Base-by-base conservation (phyloP, 2,113 vertebrate genomes). In the Mellivora capensis region DNA sequence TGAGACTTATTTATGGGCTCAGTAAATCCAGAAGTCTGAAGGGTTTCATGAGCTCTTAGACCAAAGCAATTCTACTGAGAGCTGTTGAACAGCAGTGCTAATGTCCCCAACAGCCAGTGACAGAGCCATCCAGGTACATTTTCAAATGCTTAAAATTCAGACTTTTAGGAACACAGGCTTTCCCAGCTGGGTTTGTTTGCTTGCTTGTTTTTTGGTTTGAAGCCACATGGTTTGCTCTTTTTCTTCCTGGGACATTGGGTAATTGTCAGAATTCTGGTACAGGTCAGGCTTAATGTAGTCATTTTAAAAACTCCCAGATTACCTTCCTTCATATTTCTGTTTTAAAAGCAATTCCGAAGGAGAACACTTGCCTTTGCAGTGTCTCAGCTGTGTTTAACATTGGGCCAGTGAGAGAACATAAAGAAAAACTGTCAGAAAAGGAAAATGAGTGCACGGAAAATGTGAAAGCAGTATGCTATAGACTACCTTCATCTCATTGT, bases 21-120 rank as follows among this genome's bases (percentile, higher is more conserved):
- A 87, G 64, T 97, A 93, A 96, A 94, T 97, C 52, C 59, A 87
- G 52, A 91, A 87, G 49, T 80, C 91, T 93, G 91, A 96, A 96
- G 42, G 90, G 54, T 85, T 96, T 95, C n/a, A 52, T 44, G 11
- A 88, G 85, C 64, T 90, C 64, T 77, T 82, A 92, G 52, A 31
- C 81, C 87, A 90, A 72, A 67, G 52, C n/a, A 96, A 47, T 90
- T 90, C 72, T 90, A 3, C 25, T 47, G 81, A 92, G 49, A 93
- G 77, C 59, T 49, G n/a, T 93, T 84, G 77, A 97, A 93, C 20
- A 86, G 23, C 88, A 84, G 31, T 21, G 17, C 23, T 82, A 13
- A 49, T 96, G 79, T 69, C 3, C 31, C 47, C 71, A 81, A 69
- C 13, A 82, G 72, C 62, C 25, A 31, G 49, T 1, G 29, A 34